phyloP scores from a whole-genome alignment of 2,797 vertebrate genomes.

The Chiroxiphia lanceolata region DNA sequence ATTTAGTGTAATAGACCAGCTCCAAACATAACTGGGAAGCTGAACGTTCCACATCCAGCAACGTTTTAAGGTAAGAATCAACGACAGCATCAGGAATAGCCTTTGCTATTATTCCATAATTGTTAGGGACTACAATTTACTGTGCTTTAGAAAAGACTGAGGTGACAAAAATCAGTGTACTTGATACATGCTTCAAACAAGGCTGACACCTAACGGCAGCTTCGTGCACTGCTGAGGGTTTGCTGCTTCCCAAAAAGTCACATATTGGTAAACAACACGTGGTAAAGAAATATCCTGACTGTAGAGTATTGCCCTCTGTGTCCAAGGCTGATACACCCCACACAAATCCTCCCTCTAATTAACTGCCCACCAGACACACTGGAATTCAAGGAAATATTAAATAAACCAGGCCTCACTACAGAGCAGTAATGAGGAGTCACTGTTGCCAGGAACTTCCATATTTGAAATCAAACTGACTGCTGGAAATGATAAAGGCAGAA shows the following conservation, averaged over 20 bases:
- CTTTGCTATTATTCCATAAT: background rate
- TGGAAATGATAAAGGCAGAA: background rate
- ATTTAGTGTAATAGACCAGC: background rate
- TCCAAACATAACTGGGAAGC: background rate
- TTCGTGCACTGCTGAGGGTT: background rate
- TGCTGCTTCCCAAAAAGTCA: background rate
- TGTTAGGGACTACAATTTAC: background rate
- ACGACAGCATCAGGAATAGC: background rate
- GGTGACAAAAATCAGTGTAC: background rate
- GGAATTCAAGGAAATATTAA: background rate
- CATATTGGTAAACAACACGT: fast-evolving
- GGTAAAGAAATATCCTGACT: background rate
- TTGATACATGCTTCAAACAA: fast-evolving
- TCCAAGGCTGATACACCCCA: background rate
- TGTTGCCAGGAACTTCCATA: background rate
- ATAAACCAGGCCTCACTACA: background rate
- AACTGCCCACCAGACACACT: background rate
- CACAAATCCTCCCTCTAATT: background rate
- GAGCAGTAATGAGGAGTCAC: background rate
- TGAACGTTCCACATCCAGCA: background rate
- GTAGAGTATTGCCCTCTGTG: fast-evolving
- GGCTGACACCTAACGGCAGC: slow-evolving; percentile 32
- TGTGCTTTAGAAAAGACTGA: background rate
- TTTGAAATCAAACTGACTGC: background rate
- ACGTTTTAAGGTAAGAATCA: background rate